Conservation (phyloP, 2,113 vertebrate species). For the Corynorhinus townsendii region DNA sequence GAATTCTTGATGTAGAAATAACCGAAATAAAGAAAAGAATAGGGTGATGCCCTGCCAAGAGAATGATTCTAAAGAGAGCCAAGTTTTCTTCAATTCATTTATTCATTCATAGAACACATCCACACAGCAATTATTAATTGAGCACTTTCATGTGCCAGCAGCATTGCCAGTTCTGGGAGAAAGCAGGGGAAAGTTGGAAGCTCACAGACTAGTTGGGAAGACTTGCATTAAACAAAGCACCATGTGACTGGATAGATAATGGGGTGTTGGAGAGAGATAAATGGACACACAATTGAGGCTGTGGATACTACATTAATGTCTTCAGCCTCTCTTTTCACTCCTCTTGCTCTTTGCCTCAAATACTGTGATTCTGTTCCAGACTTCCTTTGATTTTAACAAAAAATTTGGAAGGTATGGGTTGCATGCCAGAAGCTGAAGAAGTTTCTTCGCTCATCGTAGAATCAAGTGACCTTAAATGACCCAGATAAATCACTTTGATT, state of each 20-base stretch:
- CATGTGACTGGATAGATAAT: neutral
- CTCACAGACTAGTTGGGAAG: neutral
- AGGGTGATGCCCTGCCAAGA: constrained; percentile 34
- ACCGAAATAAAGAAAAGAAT: constrained; percentile 28
- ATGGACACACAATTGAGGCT: neutral
- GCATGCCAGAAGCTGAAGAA: constrained; percentile 3
- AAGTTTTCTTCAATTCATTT: constrained; percentile 32
- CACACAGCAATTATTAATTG: constrained; percentile 19
- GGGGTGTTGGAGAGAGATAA: neutral
- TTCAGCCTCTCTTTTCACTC: neutral
- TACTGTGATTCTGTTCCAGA: neutral
- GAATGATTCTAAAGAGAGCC: neutral
- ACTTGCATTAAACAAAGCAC: neutral
- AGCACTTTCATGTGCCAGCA: neutral
- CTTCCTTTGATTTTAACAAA: neutral
- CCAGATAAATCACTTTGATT: neutral
- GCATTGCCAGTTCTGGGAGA: neutral
- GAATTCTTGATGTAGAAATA: constrained; percentile 36
- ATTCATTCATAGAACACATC: constrained; percentile 50
- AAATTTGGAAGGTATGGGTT: neutral
- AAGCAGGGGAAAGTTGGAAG: neutral
- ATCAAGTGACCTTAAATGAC: neutral
- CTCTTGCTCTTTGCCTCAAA: neutral
- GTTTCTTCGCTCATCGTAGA: neutral
- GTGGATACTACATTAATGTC: neutral